These are phyloP conservation scores for Falco columbarius DNA, from an alignment of 2,797 vertebrate genomes.

Conservation along the genomic window DNA sequence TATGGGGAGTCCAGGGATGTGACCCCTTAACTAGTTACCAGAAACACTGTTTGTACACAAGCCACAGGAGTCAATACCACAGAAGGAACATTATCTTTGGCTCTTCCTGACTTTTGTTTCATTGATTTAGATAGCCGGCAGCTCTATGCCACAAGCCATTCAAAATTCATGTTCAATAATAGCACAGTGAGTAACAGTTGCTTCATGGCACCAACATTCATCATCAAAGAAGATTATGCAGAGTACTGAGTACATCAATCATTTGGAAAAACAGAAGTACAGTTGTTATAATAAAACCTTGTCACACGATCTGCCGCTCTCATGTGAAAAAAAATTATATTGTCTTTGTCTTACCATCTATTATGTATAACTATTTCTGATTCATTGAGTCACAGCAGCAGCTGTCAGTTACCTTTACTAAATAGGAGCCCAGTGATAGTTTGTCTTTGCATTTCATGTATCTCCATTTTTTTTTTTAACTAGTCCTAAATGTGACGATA, in stretches of 20 bases:
- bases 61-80: neutral
- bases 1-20: neutral
- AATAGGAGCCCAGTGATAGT: neutral
- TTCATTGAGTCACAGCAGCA: neutral
- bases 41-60: neutral
- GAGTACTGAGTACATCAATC: neutral
- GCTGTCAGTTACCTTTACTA: neutral
- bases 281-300: neutral
- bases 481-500: neutral
- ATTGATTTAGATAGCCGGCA: neutral
- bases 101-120: neutral
- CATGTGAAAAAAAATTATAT: neutral
- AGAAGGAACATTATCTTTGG: neutral
- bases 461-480: neutral
- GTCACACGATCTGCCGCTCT: neutral
- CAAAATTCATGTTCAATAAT: slow-evolving; percentile 25
- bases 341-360: neutral
- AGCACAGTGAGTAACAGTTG: neutral
- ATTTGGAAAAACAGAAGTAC: neutral
- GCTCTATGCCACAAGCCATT: neutral
- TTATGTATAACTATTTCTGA: slow-evolving; percentile 16
- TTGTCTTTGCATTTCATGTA: neutral
- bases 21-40: neutral
- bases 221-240: neutral
- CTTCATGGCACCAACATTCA: neutral